Evolutionary conservation across 2,113 vertebrate genomes (phyloP).

Genomic region (Lampris incognitus): DNA sequence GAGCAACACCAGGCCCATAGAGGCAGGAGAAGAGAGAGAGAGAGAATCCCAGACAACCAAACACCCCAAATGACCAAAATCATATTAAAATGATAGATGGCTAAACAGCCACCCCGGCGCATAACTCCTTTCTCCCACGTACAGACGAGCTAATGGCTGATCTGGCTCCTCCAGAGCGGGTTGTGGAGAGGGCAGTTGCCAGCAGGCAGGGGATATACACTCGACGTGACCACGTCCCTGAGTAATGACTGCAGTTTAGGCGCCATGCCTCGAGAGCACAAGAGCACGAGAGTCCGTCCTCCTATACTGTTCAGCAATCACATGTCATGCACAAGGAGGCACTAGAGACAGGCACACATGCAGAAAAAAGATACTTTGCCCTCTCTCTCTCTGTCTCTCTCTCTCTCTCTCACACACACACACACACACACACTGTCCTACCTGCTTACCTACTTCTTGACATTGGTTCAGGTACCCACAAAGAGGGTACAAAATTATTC

Average conservation of each 20-base stretch:
- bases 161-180: constrained; percentile 8
- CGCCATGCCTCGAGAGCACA: too few relatives aligned
- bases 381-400: too few relatives aligned
- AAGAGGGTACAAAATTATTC: constrained; percentile 51
- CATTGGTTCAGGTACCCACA: constrained; percentile 25
- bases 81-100: constrained; percentile 66
- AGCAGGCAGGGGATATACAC: background rate
- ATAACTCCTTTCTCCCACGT: constrained; percentile 32
- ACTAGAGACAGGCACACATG: background rate
- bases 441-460: background rate
- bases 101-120: constrained; percentile 34
- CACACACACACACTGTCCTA: background rate
- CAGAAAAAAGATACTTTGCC: background rate
- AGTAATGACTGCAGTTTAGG: background rate
- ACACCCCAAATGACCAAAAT: constrained; percentile 15
- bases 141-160: constrained; percentile 15
- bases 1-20: too few relatives aligned
- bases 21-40: background rate
- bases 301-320: constrained; percentile 6
- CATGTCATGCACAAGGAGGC: background rate
- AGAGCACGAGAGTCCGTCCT: too few relatives aligned
- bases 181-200: constrained; percentile 16
- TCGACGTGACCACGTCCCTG: background rate
- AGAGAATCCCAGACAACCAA: constrained; percentile 5
- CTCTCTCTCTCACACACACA: background rate